Evolutionary conservation across 2,888 invertebrate genomes (phyloP).

Genomic region (Teleogryllus oceanicus): DNA sequence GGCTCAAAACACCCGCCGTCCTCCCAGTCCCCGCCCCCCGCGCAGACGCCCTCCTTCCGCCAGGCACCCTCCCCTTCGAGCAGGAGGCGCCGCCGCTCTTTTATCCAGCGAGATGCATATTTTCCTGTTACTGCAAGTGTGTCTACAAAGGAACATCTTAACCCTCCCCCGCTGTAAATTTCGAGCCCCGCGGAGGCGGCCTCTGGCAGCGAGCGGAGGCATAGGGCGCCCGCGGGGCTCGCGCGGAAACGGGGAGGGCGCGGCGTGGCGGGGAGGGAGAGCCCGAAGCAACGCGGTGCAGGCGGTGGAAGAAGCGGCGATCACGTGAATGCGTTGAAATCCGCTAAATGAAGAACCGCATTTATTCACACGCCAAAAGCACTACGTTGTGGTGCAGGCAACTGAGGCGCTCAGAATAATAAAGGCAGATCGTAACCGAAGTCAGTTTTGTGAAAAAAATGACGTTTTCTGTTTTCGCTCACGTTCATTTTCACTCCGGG

Average conservation of each 20-base stretch:
- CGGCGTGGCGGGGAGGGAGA: background rate
- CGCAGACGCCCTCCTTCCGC: background rate
- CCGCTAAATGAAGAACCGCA: too few relatives aligned
- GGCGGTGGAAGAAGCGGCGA: too few relatives aligned
- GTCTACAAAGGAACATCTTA: background rate
- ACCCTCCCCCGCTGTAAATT: background rate
- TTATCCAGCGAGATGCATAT: background rate
- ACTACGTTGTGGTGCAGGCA: too few relatives aligned
- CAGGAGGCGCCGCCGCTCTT: background rate
- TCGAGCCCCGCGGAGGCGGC: background rate
- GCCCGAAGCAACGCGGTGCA: too few relatives aligned
- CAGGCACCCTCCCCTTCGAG: background rate
- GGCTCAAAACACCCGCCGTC: background rate
- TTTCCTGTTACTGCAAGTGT: constrained; percentile 18
- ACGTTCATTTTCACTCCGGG: too few relatives aligned
- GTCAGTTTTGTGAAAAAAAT: too few relatives aligned
- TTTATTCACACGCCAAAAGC: too few relatives aligned
- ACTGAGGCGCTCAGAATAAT: too few relatives aligned
- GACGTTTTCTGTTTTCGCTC: too few relatives aligned
- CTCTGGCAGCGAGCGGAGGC: background rate
- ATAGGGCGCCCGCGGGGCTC: background rate
- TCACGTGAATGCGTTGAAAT: too few relatives aligned
- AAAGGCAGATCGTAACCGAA: too few relatives aligned
- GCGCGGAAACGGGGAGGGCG: background rate
- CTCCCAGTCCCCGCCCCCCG: background rate